Percentiles rank a stretch among this genome's conserved stretches.
Evolutionary conservation across 1,140 invertebrate genomes (phyloP).

Genomic region (Pseudobourletiella spinata): DNA sequence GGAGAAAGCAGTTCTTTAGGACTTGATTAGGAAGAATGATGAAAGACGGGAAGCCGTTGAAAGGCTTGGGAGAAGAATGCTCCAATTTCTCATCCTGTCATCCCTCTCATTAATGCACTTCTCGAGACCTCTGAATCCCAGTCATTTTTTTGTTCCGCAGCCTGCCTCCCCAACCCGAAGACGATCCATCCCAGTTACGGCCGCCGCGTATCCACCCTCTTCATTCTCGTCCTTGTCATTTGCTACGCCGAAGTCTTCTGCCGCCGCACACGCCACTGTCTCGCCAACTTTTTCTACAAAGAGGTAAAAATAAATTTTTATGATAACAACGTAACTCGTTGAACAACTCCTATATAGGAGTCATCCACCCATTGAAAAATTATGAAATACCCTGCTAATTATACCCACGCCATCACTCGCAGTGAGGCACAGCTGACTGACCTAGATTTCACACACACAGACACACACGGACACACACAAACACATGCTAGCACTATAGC

Average conservation of each 20-base stretch:
- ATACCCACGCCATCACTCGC: too few relatives aligned
- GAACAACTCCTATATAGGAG: neutral
- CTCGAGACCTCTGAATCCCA: too few relatives aligned
- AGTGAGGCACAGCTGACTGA: too few relatives aligned
- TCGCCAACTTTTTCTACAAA: slow-evolving; percentile 29
- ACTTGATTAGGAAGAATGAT: too few relatives aligned
- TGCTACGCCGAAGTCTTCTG: slow-evolving; percentile 25
- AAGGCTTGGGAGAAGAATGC: too few relatives aligned
- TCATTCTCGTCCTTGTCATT: slow-evolving; percentile 12
- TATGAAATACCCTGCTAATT: neutral
- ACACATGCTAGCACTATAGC: too few relatives aligned
- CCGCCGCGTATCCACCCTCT: slow-evolving; percentile 10
- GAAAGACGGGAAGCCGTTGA: too few relatives aligned
- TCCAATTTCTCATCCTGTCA: too few relatives aligned
- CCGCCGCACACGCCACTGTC: slow-evolving; percentile 17
- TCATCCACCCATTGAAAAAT: neutral
- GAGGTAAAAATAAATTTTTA: slow-evolving; percentile 17
- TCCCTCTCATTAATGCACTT: too few relatives aligned
- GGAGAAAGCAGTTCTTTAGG: too few relatives aligned
- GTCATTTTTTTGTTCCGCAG: slow-evolving; percentile 20
- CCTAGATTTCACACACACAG: too few relatives aligned
- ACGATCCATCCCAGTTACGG: slow-evolving; percentile 2
- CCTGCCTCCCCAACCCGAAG: slow-evolving; percentile 21
- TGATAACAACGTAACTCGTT: neutral
- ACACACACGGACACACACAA: too few relatives aligned